phyloP scores from a whole-genome alignment of 2,888 invertebrate species.

The Drosophila algonquin region DNA sequence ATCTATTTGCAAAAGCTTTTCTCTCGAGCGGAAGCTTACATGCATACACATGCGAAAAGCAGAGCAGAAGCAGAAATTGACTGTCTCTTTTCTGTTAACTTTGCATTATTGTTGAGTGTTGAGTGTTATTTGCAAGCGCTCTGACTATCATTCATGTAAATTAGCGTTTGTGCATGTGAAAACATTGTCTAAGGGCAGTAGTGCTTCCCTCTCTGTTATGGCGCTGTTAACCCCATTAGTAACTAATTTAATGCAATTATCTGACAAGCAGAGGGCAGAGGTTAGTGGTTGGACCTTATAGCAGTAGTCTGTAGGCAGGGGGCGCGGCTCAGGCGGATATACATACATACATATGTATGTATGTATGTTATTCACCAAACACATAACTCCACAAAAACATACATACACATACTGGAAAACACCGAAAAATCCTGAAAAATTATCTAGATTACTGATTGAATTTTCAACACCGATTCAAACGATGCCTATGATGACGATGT shows the following conservation, averaged over 20 bases:
- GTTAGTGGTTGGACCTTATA: not conserved
- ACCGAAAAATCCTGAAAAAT: not conserved
- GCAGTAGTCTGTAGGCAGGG: slow-evolving; percentile 27
- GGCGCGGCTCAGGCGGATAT: not conserved
- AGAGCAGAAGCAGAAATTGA: too few species aligned
- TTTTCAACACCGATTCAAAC: slow-evolving; percentile 42
- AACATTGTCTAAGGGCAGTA: slow-evolving; percentile 33
- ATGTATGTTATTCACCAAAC: not conserved
- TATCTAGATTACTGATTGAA: slow-evolving; percentile 57
- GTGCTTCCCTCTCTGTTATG: slow-evolving; percentile 7
- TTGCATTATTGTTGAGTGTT: not conserved
- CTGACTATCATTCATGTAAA: slow-evolving; percentile 9
- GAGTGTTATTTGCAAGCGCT: not conserved
- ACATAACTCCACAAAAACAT: not conserved
- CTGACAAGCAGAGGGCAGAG: not conserved
- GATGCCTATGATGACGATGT: slow-evolving; percentile 12
- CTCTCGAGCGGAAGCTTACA: too few species aligned
- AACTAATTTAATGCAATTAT: slow-evolving; percentile 28
- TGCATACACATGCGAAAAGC: too few species aligned
- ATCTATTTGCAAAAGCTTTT: too few species aligned
- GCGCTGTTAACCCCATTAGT: slow-evolving; percentile 16
- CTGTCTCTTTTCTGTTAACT: not conserved
- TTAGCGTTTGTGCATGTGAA: slow-evolving; percentile 31
- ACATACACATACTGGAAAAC: too few species aligned
- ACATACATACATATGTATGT: not conserved